These are phyloP conservation scores for Rhagonycha fulva DNA, from an alignment of 2,888 invertebrate species.

Conservation along the genomic window DNA sequence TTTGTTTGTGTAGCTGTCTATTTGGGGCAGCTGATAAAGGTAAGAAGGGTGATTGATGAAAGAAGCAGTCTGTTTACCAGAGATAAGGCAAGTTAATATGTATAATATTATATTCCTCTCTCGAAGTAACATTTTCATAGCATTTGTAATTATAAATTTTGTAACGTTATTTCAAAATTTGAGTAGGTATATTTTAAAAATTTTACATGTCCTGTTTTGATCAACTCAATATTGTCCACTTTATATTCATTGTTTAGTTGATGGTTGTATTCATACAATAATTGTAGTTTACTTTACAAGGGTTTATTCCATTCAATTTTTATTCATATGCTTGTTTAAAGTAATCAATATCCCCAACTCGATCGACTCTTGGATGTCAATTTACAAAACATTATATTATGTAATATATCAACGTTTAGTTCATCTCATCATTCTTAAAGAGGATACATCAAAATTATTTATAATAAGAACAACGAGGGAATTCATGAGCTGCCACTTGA, in stretches of 20 bases:
- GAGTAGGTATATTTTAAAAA: neutral
- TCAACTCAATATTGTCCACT: neutral
- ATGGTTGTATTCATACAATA: neutral
- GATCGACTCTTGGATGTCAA: neutral
- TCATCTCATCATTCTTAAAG: too few species aligned
- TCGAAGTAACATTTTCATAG: neutral
- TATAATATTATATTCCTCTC: slow-evolving; percentile 38
- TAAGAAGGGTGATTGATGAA: slow-evolving; percentile 47
- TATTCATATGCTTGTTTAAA: neutral
- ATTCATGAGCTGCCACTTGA: too few species aligned
- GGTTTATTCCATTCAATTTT: neutral
- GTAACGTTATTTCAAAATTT: neutral
- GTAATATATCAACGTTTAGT: neutral
- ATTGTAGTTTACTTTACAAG: neutral
- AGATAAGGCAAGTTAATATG: slow-evolving; percentile 42
- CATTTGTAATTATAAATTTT: neutral
- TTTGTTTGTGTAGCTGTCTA: slow-evolving; percentile 41
- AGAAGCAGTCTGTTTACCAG: slow-evolving; percentile 43
- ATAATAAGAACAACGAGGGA: too few species aligned
- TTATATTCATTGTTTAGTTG: neutral
- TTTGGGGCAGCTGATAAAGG: slow-evolving; percentile 39
- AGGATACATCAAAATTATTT: too few species aligned
- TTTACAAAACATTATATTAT: neutral
- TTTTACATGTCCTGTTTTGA: neutral
- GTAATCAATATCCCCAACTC: neutral